These are phyloP conservation scores for Epizoanthus illoricatus DNA, from an alignment of 92 coral and sea anemone species.

Conservation along the genomic window DNA sequence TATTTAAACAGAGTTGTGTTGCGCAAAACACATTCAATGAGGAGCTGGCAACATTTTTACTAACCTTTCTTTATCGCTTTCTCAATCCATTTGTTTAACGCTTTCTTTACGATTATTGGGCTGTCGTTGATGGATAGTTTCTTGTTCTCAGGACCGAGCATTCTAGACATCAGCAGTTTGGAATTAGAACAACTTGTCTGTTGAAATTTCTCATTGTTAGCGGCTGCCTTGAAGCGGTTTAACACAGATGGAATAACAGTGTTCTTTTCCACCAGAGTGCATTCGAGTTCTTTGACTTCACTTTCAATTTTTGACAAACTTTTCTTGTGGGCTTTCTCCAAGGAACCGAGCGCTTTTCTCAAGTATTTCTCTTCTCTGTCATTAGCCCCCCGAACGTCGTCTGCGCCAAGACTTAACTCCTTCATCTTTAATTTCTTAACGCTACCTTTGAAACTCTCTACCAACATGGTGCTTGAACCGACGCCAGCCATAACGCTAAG, in stretches of 20 bases:
- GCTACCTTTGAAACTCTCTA: constrained; percentile 14
- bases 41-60: background rate
- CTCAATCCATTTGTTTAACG: constrained; percentile 14
- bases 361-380: constrained; percentile 11
- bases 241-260: background rate
- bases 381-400: background rate
- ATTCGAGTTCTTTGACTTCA: background rate
- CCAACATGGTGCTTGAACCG: background rate
- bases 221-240: background rate
- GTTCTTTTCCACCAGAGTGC: constrained; percentile 1
- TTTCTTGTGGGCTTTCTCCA: background rate
- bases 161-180: background rate
- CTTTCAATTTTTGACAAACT: constrained; percentile 1
- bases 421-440: background rate
- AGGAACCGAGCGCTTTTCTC: constrained; percentile 3
- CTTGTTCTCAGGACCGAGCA: background rate
- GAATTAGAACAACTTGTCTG: background rate
- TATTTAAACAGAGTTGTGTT: background rate
- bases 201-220: background rate
- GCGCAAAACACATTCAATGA: background rate
- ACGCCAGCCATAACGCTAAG: background rate
- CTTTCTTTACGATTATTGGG: background rate
- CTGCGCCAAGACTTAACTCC: background rate
- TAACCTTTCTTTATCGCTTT: constrained; percentile 13
- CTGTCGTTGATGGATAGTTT: background rate